Conservation (phyloP, 2,113 vertebrate genomes). For the Rhizomys pruinosus region DNA sequence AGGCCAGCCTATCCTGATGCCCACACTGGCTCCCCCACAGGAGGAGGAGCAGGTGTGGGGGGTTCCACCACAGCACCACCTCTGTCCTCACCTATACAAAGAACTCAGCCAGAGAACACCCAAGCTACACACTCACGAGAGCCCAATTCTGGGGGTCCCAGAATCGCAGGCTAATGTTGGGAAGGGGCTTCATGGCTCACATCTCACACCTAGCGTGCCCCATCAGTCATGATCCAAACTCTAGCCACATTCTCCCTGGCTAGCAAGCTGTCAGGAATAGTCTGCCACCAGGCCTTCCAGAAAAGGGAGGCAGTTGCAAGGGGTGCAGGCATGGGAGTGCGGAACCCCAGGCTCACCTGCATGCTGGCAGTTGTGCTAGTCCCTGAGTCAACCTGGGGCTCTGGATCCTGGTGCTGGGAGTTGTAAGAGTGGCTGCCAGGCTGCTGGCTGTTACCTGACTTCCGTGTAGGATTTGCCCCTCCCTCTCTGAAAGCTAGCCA, state of each 20-base stretch:
- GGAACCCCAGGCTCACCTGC: slow-evolving; percentile 80
- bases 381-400: fast-evolving
- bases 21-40: no score
- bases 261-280: not conserved
- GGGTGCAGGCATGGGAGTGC: fast-evolving
- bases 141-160: no score
- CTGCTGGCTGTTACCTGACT: slow-evolving; percentile 60
- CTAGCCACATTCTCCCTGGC: no score
- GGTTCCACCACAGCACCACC: no score
- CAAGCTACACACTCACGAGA: not conserved
- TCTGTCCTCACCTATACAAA: not conserved
- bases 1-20: not conserved
- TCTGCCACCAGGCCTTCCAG: not conserved
- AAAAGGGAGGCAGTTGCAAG: fast-evolving
- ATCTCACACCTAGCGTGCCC: not conserved
- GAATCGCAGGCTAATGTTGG: not conserved
- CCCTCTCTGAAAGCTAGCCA: not conserved
- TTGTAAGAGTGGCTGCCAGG: fast-evolving
- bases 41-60: no score
- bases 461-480: slow-evolving; percentile 72
- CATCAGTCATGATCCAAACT: not conserved
- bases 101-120: not conserved
- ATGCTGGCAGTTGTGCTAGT: slow-evolving; percentile 24
- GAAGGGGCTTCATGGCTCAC: not conserved
- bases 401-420: fast-evolving